Evolutionary conservation across 2,888 invertebrate species (phyloP), one percentile per base, ranked within the genome.

Genomic region (Sericinus montela): DNA sequence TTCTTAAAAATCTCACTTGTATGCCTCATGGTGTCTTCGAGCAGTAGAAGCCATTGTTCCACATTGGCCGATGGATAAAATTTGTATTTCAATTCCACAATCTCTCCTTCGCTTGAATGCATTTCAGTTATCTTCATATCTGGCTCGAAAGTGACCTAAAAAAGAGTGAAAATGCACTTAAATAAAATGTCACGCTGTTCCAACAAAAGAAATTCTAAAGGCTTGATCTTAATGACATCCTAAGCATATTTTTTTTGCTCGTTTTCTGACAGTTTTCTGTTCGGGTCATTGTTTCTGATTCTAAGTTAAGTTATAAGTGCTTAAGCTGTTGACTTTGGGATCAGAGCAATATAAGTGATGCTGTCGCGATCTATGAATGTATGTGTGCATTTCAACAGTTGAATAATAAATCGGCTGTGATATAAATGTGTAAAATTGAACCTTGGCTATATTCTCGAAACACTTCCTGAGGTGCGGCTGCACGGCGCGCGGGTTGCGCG

Each of bases 401-500:
- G n/a, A n/a, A n/a, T n/a, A n/a, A n/a, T n/a, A n/a, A n/a, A n/a
- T n/a, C n/a, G n/a, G n/a, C n/a, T n/a, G n/a, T n/a, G 23, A 23
- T 6, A 23, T 23, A 23, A 3, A 8, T 4, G 8, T 28, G 1
- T 3, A 23, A n/a, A 29, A 15, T 30, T 23, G 23, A 34, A 91
- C 91, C 84, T 82, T 90, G 7, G 92, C 92, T 61, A 95, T 93
- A 64, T 93, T 94, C 72, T 95, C 95, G 75, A 95, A 95, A 76
- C 95, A 95, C 75, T 95, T 95, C 57, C 93, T 90, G n/a, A 95
- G 81, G 78, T 95, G 94, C 0, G 95, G 95, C 72, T 95, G 95
- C 1, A 96, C 94, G 0, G 94, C 92, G 36, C 91, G 78, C 0
- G 95, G 94, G 67, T 95, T 94, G 50, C 93, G 91, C 0, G 95